Percentiles rank a stretch among this genome's conserved stretches.
Evolutionary conservation across 2,888 invertebrate species (phyloP).

Genomic region (Dicroscelio sp.): DNA sequence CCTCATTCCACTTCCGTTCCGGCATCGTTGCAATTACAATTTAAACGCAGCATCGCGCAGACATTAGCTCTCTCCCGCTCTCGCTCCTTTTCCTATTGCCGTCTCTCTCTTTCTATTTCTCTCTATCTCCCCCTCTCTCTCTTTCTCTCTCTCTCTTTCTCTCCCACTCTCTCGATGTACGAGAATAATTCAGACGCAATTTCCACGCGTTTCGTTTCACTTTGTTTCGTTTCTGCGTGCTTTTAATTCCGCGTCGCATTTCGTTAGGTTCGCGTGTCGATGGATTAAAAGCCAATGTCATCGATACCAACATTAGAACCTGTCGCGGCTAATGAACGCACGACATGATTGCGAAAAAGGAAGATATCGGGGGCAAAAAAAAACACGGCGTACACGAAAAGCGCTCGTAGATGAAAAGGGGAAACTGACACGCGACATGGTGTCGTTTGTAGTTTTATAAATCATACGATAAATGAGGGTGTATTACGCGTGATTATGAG

Average conservation of each 20-base stretch:
- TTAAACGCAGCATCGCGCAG: slow-evolving; percentile 77
- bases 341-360: slow-evolving; percentile 52
- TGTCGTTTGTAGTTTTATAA: slow-evolving; percentile 81
- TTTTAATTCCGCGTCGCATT: slow-evolving; percentile 61
- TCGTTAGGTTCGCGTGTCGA: slow-evolving; percentile 65
- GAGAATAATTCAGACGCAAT: slow-evolving; percentile 78
- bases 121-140: slow-evolving; percentile 48
- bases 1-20: slow-evolving; percentile 65
- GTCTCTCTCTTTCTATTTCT: slow-evolving; percentile 3
- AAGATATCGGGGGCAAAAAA: slow-evolving; percentile 66
- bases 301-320: slow-evolving; percentile 65
- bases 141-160: slow-evolving; percentile 17
- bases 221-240: slow-evolving; percentile 58
- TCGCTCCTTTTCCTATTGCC: neutral
- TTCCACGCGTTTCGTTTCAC: slow-evolving; percentile 71
- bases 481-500: slow-evolving; percentile 79
- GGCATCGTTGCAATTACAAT: slow-evolving; percentile 76
- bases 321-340: slow-evolving; percentile 56
- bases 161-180: slow-evolving; percentile 1
- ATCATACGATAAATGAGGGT: slow-evolving; percentile 80
- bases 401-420: slow-evolving; percentile 62
- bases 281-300: slow-evolving; percentile 69
- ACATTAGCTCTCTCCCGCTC: slow-evolving; percentile 70
- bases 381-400: slow-evolving; percentile 36
- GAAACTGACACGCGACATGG: slow-evolving; percentile 75